Evolutionary conservation across 2,113 vertebrate genomes (phyloP).

Genomic region (Ctenodactylus gundi): DNA sequence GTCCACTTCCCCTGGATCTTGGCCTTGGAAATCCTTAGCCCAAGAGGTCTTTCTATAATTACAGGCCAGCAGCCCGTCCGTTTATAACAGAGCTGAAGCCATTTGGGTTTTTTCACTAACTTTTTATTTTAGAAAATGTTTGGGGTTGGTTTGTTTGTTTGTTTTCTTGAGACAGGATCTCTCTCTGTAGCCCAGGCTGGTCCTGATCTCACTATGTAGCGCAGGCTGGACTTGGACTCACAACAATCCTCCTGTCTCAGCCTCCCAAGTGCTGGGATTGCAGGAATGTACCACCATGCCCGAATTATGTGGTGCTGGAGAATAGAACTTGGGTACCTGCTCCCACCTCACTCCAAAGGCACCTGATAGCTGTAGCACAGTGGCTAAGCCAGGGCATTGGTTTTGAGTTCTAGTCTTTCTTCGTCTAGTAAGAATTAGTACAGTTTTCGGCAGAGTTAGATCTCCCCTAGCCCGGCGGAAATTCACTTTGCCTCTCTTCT

Average conservation of each 20-base stretch:
- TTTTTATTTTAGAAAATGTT: not conserved
- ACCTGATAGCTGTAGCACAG: rapidly evolving
- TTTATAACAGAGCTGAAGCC: not conserved
- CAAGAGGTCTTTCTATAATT: not conserved
- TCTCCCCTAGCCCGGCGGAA: not conserved
- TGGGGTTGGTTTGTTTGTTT: too few species aligned
- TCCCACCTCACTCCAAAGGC: too few species aligned
- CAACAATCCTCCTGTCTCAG: too few species aligned
- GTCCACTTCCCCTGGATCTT: not conserved
- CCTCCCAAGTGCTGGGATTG: too few species aligned
- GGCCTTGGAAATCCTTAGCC: not conserved
- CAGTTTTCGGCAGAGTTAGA: not conserved
- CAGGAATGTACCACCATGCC: too few species aligned
- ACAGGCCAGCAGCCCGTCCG: not conserved
- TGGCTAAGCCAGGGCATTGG: not conserved
- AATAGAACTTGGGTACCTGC: too few species aligned
- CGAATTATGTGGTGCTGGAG: too few species aligned
- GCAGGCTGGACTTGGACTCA: too few species aligned
- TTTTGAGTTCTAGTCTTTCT: not conserved
- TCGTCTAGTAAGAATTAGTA: not conserved
- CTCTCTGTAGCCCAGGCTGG: too few species aligned
- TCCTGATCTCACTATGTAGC: too few species aligned
- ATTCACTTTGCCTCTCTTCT: not conserved
- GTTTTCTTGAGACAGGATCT: too few species aligned
- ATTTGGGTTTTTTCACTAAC: not conserved